Evolutionary conservation across 2,888 invertebrate species (phyloP), one percentile per base, ranked within the genome.

Genomic region (Oscheius sp.): DNA sequence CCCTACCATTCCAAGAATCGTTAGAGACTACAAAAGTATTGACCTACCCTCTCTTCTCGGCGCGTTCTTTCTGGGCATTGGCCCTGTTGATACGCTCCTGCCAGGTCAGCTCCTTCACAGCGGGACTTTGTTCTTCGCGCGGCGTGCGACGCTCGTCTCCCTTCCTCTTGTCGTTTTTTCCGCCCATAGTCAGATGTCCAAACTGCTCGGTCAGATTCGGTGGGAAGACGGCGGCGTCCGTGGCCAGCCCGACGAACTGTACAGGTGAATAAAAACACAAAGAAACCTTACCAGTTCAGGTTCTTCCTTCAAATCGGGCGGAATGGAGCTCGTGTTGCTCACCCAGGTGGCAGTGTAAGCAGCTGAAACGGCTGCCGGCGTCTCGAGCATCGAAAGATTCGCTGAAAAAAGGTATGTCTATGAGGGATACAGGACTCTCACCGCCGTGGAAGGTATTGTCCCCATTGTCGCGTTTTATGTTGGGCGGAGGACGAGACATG

Each of bases 291-390:
- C 68, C 35, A 68, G 79, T 76, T 85, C 85, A 5, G 85, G 86
- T 37, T 82, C 80, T 48, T 84, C 85, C 70, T 80, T 81, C 74
- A 84, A 72, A 10, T 86, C 86, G 7, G 85, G 85, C 33, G 85
- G 86, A 32, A 86, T 84, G 57, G 83, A 84, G 2, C 84, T 83
- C 9, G 86, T 85, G 21, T 81, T 81, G 73, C 84, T 84, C 10
- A 86, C 86, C 86, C 86, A 86, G 29, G 74, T 80, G 4, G 86
- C 86, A 2, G 86, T 86, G 74, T 86, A 86, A 11, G 80, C 79
- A 1, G 83, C 83, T 0, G 84, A 76, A 5, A 76, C 76, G 51
- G 79, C 77, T 37, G 81, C 81, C 35, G 77, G 81, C 21, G 75
- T 81, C 37, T 82, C 80, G 63, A 80, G 65, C 42, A 79, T 59